These are phyloP conservation scores for Parascotia fuliginaria DNA, from an alignment of 2,888 invertebrate species.

Conservation along the genomic window DNA sequence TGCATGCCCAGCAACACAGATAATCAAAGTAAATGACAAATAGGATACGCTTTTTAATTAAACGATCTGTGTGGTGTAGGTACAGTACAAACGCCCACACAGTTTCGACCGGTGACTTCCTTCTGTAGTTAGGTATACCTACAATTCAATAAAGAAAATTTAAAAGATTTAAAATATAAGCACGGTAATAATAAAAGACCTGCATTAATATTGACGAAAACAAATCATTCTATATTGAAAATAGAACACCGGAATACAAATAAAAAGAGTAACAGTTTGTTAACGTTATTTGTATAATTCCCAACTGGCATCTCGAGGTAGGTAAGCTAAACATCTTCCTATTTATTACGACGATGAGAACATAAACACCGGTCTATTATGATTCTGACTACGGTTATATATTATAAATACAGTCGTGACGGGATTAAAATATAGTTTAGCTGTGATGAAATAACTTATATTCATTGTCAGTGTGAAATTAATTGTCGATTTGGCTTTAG, in stretches of 20 bases:
- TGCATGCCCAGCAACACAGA: too few relatives aligned
- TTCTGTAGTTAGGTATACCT: too few relatives aligned
- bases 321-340: constrained; percentile 27
- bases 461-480: not conserved
- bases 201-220: not conserved
- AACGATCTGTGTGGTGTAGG: too few relatives aligned
- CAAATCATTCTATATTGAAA: not conserved
- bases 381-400: constrained; percentile 19
- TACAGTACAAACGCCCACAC: too few relatives aligned
- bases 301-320: constrained; percentile 11
- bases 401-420: constrained; percentile 17
- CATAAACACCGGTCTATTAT: constrained; percentile 37
- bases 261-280: constrained; percentile 13
- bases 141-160: too few relatives aligned
- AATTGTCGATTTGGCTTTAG: too few relatives aligned
- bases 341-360: constrained; percentile 30
- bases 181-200: too few relatives aligned
- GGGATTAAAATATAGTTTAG: constrained; percentile 18
- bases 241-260: constrained; percentile 10
- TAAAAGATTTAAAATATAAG: too few relatives aligned
- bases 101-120: too few relatives aligned
- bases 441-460: not conserved
- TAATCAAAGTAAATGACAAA: too few relatives aligned
- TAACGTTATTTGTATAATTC: constrained; percentile 32
- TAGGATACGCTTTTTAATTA: too few relatives aligned